A percentile compares a stretch with the other conserved stretches of the same genome.
Evolutionary conservation across 2,113 vertebrate species (phyloP).

Genomic region (Nothobranchius kuhntae): DNA sequence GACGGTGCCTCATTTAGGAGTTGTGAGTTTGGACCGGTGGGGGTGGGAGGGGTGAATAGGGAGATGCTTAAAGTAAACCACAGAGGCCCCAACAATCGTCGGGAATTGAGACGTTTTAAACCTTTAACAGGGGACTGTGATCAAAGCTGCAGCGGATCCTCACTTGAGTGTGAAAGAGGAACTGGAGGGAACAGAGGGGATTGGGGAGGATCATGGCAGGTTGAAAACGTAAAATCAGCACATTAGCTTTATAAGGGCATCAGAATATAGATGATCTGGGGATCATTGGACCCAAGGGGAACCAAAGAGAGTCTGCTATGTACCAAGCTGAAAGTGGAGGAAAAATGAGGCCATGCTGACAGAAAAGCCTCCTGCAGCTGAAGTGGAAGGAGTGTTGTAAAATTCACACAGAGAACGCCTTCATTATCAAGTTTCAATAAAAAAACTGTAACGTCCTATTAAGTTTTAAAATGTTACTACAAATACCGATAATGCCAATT

Average conservation of each 20-base stretch:
- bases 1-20: constrained; percentile 76
- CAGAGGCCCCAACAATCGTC: constrained; percentile 75
- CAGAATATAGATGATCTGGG: constrained; percentile 78
- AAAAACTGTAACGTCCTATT: not conserved
- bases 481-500: too few relatives aligned
- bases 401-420: constrained; percentile 52
- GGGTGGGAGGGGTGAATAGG: constrained; percentile 53
- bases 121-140: constrained; percentile 80
- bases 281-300: constrained; percentile 72
- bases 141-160: constrained; percentile 77
- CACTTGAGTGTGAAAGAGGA: constrained; percentile 71
- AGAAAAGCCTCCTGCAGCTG: constrained; percentile 48
- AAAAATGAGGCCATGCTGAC: constrained; percentile 71
- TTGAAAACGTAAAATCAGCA: constrained; percentile 81
- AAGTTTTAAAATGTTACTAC: too few relatives aligned
- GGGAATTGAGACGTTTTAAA: constrained; percentile 84
- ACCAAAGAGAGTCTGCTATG: constrained; percentile 62
- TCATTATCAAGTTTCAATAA: constrained; percentile 31
- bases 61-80: constrained; percentile 74
- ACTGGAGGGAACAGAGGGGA: constrained; percentile 75
- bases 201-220: constrained; percentile 79
- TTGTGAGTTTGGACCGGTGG: constrained; percentile 59
- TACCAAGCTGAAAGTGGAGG: constrained; percentile 54
- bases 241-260: constrained; percentile 80
- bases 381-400: constrained; percentile 48